These are phyloP conservation scores for Lacanobia wlatinum DNA, from an alignment of 2,888 invertebrate species.

Conservation along the genomic window DNA sequence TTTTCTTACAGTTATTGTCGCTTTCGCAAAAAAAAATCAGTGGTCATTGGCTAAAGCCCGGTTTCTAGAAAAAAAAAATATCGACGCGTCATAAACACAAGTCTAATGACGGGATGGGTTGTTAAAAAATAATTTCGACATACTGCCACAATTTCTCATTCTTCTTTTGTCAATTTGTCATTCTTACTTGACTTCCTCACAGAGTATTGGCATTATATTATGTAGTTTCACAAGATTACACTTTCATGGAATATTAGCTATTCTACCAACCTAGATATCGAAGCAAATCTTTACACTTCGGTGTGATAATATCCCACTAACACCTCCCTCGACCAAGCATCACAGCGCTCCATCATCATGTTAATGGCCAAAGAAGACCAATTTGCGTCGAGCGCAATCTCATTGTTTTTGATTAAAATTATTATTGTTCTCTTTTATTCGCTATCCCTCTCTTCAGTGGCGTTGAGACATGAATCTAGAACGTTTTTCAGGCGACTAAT, in stretches of 20 bases:
- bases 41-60: too few species aligned
- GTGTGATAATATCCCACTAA: constrained; percentile 66
- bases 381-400: constrained; percentile 85
- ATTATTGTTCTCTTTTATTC: constrained; percentile 84
- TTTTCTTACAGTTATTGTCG: too few species aligned
- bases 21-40: too few species aligned
- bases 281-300: constrained; percentile 47
- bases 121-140: too few species aligned
- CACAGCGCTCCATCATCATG: constrained; percentile 81
- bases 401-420: constrained; percentile 89
- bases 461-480: constrained; percentile 69
- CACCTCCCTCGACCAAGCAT: constrained; percentile 73
- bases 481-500: constrained; percentile 54
- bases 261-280: neutral
- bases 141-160: too few species aligned
- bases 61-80: too few species aligned
- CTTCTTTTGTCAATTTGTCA: too few species aligned
- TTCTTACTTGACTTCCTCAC: too few species aligned
- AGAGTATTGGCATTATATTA: too few species aligned
- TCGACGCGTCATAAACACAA: too few species aligned
- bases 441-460: constrained; percentile 63
- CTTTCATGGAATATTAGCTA: neutral
- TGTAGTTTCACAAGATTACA: neutral
- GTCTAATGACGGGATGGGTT: too few species aligned
- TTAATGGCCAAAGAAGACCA: constrained; percentile 84